Conservation (phyloP, 2,797 vertebrate species). For the Knipowitschia caucasica region DNA sequence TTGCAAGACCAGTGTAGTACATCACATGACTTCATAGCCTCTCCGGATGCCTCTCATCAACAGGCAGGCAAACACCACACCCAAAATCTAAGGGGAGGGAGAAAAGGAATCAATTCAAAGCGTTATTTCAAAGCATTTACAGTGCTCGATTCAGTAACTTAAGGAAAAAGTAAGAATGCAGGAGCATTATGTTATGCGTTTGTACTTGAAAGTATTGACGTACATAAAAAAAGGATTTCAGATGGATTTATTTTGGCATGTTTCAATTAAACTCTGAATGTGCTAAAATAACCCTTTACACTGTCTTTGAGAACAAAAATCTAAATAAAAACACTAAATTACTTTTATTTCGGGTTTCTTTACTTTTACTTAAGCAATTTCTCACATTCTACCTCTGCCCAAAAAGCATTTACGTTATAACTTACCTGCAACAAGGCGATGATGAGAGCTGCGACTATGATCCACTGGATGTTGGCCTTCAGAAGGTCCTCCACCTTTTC, state of each 20-base stretch:
- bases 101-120: slow-evolving; percentile 10
- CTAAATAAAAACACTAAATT: no score
- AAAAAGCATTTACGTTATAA: neutral
- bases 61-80: slow-evolving; percentile 84
- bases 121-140: neutral
- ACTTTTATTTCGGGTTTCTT: no score
- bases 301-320: no score
- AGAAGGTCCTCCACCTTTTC: slow-evolving; percentile 50
- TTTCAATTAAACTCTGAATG: no score
- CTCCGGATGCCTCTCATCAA: slow-evolving; percentile 89
- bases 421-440: slow-evolving; percentile 87
- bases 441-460: slow-evolving; percentile 80
- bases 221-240: no score
- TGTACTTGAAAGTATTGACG: no score
- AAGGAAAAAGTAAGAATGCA: no score
- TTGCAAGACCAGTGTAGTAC: neutral
- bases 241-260: no score
- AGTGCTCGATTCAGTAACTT: no score
- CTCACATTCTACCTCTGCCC: neutral
- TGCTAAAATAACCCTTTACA: no score
- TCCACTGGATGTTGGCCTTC: slow-evolving; percentile 67
- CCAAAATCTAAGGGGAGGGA: slow-evolving; percentile 87
- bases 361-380: no score
- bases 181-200: no score
- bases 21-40: slow-evolving; percentile 90